phyloP scores from a whole-genome alignment of 2,113 vertebrate genomes.

The Protomyctophum bolini region DNA sequence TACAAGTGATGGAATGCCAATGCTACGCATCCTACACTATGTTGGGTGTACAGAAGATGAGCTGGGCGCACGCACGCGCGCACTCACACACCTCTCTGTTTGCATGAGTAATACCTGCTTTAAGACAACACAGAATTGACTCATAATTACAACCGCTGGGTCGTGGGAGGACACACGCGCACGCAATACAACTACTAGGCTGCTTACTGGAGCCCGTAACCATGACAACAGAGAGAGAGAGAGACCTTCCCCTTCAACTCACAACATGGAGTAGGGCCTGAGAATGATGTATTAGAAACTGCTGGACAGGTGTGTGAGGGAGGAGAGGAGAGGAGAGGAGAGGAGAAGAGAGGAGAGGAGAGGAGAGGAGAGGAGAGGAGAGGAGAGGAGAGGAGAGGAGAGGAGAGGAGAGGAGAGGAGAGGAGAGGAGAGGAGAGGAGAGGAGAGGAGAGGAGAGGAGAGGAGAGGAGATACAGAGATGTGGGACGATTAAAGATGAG shows the following conservation, averaged over 20 bases:
- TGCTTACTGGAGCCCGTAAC: conserved; percentile 76
- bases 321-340: conserved; percentile 28
- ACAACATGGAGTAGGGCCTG: conserved; percentile 54
- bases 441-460: not conserved
- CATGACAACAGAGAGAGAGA: conserved; percentile 77
- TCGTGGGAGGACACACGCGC: conserved; percentile 40
- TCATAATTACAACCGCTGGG: conserved; percentile 57
- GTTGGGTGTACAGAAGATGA: not conserved
- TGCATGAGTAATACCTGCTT: conserved; percentile 29
- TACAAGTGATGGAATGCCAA: too few relatives aligned
- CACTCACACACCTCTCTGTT: conserved; percentile 6
- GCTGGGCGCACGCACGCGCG: not conserved
- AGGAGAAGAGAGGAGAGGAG: conserved; percentile 11
- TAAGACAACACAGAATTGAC: conserved; percentile 34
- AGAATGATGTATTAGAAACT: conserved; percentile 49
- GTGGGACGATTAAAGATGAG: not conserved
- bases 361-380: conserved; percentile 37
- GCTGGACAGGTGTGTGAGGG: conserved; percentile 22
- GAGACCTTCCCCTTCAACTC: conserved; percentile 30
- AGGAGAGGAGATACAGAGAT: not conserved
- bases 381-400: conserved; percentile 19
- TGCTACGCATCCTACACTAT: not conserved
- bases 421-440: conserved; percentile 24
- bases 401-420: conserved; percentile 41
- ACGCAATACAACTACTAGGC: conserved; percentile 40